Evolutionary conservation across 2,888 invertebrate genomes (phyloP), one percentile per base, ranked within the genome.

Genomic region (Drosophila villosipedis): DNA sequence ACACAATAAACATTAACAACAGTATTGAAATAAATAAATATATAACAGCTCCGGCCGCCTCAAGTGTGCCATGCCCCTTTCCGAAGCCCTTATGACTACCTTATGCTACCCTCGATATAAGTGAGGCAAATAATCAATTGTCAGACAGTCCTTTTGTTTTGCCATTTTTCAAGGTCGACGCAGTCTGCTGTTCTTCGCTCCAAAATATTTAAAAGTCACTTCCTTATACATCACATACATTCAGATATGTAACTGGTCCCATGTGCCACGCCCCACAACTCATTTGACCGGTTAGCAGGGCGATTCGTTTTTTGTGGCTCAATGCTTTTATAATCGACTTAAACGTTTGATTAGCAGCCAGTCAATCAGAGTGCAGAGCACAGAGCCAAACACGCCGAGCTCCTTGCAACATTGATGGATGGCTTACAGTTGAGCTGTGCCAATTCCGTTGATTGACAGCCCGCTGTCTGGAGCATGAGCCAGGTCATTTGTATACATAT

Each of bases 311-410:
- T 60, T 64, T 49, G 63, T 75, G 76, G 83, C 75, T 83, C 77
- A 90, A 89, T 90, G 89, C 78, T 78, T 90, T 83, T 84, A 82
- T 89, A 90, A 91, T 90, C 89, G 84, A 86, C 75, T 89, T 68
- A 83, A 66, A 76, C 71, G 67, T 82, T 80, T 78, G 80, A 80
- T 82, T 76, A 79, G 67, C 82, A 70, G 68, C 35, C 78, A 72
- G 69, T 78, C 82, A 81, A 70, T 78, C 78, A 74, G 69, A 22
- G 64, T 35, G 31, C 35, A 22, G 59, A 35, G 30, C 50, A 9
- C 60, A 55, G 16, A 57, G 52, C 62, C 41, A 50, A 62, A 28
- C 50, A 30, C n/a, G 57, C 37, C 12, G 30, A 70, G 37, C 60
- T 57, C 50, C 35, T 37, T 22, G 33, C 12, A 25, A 37, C 19